phyloP scores from a whole-genome alignment of 2,888 invertebrate genomes.

The Cantharis rufa region DNA sequence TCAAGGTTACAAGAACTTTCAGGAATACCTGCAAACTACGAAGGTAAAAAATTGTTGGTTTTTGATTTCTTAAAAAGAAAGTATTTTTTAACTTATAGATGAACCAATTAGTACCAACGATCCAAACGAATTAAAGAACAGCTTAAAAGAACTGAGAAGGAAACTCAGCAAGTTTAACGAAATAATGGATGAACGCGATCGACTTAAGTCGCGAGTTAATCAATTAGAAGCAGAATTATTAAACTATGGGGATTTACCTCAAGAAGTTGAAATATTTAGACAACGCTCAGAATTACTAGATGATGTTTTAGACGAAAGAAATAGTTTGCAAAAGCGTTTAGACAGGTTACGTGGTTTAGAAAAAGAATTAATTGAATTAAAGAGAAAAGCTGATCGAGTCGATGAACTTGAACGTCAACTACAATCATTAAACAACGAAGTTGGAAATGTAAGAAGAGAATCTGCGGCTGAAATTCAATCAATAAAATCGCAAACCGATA shows the following conservation, averaged over 20 bases:
- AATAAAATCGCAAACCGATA: constrained; percentile 16
- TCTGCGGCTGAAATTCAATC: not conserved
- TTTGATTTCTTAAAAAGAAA: not conserved
- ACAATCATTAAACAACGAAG: constrained; percentile 20
- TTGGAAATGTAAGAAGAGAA: constrained; percentile 6
- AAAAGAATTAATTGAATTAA: constrained; percentile 37
- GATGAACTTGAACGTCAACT: constrained; percentile 44
- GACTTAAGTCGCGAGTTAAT: constrained; percentile 38
- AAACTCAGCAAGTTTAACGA: constrained; percentile 16
- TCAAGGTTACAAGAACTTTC: constrained; percentile 8
- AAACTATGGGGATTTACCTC: constrained; percentile 40
- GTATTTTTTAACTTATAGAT: not conserved
- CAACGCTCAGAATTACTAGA: constrained; percentile 43
- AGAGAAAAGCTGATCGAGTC: constrained; percentile 25
- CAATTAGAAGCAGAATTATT: constrained; percentile 42
- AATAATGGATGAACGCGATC: constrained; percentile 43
- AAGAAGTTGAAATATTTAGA: constrained; percentile 42
- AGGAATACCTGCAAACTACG: not conserved
- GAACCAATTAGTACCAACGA: not conserved
- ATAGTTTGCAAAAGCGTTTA: constrained; percentile 42
- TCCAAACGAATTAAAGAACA: constrained; percentile 3
- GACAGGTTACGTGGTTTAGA: constrained; percentile 38
- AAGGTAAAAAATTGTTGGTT: not conserved
- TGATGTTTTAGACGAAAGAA: constrained; percentile 42
- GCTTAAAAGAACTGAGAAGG: not conserved